Evolutionary conservation across 2,113 vertebrate genomes (phyloP).

Genomic region (Tor tambroides): DNA sequence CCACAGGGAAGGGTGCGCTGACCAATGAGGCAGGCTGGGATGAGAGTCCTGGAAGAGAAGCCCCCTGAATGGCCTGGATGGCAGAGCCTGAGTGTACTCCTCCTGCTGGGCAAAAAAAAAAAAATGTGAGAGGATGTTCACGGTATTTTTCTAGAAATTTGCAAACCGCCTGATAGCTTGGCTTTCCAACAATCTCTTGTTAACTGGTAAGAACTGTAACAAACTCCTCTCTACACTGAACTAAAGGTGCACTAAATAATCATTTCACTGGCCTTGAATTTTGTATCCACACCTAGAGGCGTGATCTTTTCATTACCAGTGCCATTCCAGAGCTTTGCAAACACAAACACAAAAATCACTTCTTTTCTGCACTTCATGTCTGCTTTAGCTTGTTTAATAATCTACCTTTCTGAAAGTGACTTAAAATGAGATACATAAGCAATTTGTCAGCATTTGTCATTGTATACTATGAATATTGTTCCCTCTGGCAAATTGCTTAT

Average conservation of each 20-base stretch:
- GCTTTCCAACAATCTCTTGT: not conserved
- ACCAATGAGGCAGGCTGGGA: constrained; percentile 87
- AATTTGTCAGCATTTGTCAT: not conserved
- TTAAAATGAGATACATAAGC: no score
- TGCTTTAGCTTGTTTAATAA: not conserved
- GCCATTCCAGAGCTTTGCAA: not conserved
- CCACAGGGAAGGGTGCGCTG: constrained; percentile 85
- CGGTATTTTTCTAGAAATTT: not conserved
- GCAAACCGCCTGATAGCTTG: not conserved
- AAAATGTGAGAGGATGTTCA: constrained; percentile 49
- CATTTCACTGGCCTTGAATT: not conserved
- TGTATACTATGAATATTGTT: not conserved
- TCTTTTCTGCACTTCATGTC: not conserved
- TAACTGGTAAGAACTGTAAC: not conserved
- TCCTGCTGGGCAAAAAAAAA: constrained; percentile 80
- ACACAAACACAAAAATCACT: not conserved
- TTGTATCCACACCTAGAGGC: no score
- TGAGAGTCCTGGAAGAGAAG: constrained; percentile 85
- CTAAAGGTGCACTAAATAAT: not conserved
- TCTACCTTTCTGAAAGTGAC: not conserved
- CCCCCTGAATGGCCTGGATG: constrained; percentile 93
- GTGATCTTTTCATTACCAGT: not conserved
- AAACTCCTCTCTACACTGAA: not conserved
- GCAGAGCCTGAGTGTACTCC: constrained; percentile 90
- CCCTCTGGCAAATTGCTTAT: no score